A percentile compares a stretch with the other conserved stretches of the same genome.
Evolutionary conservation across 2,797 vertebrate species (phyloP).

Genomic region (Liasis olivaceus): DNA sequence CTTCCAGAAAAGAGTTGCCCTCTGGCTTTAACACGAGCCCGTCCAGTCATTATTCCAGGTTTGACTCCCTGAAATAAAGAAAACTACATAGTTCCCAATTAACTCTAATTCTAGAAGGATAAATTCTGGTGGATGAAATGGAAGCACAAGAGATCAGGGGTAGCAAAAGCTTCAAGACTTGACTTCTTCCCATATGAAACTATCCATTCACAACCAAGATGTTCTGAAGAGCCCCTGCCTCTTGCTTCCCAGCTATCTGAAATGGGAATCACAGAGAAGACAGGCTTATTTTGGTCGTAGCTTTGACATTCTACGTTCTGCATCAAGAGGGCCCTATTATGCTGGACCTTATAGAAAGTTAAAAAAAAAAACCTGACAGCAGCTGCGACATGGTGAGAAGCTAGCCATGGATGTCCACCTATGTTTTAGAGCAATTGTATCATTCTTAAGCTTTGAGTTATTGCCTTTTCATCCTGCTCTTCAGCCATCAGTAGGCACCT

Average conservation of each 20-base stretch:
- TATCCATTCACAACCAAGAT: neutral
- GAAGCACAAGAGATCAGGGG: neutral
- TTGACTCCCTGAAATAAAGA: neutral
- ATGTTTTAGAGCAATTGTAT: neutral
- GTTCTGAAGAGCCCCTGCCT: neutral
- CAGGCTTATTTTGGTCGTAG: neutral
- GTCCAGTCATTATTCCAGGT: constrained; percentile 4
- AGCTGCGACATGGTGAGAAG: neutral
- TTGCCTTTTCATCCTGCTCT: neutral
- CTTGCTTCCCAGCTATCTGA: neutral
- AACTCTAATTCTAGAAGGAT: neutral
- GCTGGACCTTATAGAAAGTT: neutral
- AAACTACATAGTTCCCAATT: neutral
- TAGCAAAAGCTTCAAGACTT: neutral
- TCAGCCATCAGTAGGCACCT: neutral
- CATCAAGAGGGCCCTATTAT: neutral
- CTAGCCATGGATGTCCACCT: neutral
- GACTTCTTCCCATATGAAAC: neutral
- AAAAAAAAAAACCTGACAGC: neutral
- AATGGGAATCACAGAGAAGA: neutral
- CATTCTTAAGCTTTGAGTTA: neutral
- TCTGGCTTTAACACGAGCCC: constrained; percentile 14
- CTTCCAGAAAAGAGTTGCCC: neutral
- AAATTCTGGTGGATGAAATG: neutral
- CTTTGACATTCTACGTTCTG: neutral